Conservation (phyloP, 2,888 invertebrate genomes). For the Chaetoderma sp. region DNA sequence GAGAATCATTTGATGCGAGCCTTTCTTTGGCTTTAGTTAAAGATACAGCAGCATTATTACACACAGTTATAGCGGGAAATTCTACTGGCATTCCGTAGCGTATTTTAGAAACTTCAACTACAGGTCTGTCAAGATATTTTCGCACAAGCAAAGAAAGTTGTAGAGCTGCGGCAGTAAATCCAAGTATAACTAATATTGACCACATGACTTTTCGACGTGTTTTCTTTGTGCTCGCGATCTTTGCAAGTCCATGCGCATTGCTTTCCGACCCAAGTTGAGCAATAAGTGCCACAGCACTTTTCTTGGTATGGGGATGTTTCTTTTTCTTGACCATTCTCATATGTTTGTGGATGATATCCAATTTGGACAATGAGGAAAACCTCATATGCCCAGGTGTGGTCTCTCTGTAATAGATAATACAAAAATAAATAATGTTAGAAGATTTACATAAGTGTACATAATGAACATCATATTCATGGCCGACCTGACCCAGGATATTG, state of each 20-base stretch:
- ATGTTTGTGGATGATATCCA: conserved; percentile 43
- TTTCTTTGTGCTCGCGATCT: conserved; percentile 53
- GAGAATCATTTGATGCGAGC: conserved; percentile 28
- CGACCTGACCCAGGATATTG: no score
- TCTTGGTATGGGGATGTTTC: conserved; percentile 7
- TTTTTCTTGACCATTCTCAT: conserved; percentile 41
- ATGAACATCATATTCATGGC: no score
- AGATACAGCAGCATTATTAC: conserved; percentile 62
- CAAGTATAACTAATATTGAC: conserved; percentile 58
- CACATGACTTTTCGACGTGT: conserved; percentile 59
- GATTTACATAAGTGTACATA: no score
- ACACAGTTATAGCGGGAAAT: conserved; percentile 61
- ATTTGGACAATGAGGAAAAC: conserved; percentile 48
- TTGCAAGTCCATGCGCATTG: conserved; percentile 60
- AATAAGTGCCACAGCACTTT: conserved; percentile 47
- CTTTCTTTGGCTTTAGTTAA: conserved; percentile 46
- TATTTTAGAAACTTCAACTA: conserved; percentile 60
- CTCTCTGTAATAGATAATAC: conserved; percentile 7
- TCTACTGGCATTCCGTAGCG: conserved; percentile 61
- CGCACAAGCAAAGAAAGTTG: conserved; percentile 58
- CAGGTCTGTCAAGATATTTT: conserved; percentile 56
- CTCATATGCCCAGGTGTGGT: conserved; percentile 51
- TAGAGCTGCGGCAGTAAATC: conserved; percentile 59
- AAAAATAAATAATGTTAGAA: neutral
- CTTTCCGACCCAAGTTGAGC: conserved; percentile 59